Percentiles rank a stretch among this genome's conserved stretches.
Evolutionary conservation across 1,140 invertebrate genomes (phyloP).

Genomic region (Spodoptera litura): DNA sequence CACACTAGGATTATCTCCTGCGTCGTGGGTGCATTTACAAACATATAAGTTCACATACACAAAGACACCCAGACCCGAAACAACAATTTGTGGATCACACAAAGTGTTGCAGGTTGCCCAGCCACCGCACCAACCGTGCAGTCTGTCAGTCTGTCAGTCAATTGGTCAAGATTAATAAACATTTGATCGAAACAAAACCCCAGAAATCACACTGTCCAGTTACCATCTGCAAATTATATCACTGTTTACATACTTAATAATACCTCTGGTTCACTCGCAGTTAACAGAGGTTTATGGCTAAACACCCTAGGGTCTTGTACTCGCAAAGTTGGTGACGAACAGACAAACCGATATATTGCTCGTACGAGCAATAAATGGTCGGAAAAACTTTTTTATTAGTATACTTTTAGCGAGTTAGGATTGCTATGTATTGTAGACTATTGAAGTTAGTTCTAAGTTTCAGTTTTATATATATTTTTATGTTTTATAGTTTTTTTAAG

Average conservation of each 20-base stretch:
- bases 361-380: slow-evolving; percentile 40
- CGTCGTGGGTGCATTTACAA: too few species aligned
- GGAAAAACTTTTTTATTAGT: slow-evolving; percentile 50
- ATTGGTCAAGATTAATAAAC: too few species aligned
- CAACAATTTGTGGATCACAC: too few species aligned
- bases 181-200: too few species aligned
- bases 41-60: too few species aligned
- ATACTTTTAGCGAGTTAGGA: slow-evolving; percentile 23
- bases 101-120: too few species aligned
- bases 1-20: too few species aligned
- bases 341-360: slow-evolving; percentile 45
- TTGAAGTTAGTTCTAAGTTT: slow-evolving; percentile 9
- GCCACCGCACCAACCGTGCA: too few species aligned
- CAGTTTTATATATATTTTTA: slow-evolving; percentile 3
- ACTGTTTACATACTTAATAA: not conserved
- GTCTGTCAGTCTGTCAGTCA: too few species aligned
- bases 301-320: slow-evolving; percentile 2
- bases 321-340: slow-evolving; percentile 16
- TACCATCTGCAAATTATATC: too few species aligned
- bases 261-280: not conserved
- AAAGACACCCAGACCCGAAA: too few species aligned
- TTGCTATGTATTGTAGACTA: not conserved
- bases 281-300: not conserved
- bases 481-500: not conserved
- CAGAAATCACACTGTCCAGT: too few species aligned